phyloP scores from a whole-genome alignment of 2,113 vertebrate species.

The Beaufortia kweichowensis region DNA sequence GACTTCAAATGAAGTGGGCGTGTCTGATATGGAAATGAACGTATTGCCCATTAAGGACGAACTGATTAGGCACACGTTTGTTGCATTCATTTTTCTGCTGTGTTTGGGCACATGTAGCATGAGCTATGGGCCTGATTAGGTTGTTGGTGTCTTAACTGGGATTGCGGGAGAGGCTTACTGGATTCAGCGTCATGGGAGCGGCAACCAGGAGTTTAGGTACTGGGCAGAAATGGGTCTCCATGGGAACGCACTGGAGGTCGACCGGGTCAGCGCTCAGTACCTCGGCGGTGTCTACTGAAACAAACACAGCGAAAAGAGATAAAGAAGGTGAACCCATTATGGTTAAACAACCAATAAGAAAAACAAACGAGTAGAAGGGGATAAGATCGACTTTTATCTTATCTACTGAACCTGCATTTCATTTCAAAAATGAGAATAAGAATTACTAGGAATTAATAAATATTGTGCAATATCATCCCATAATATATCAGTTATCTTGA shows the following conservation, averaged over 20 bases:
- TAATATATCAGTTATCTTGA: slow-evolving; percentile 14
- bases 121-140: slow-evolving; percentile 50
- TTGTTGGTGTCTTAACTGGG: slow-evolving; percentile 82
- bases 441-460: slow-evolving; percentile 12
- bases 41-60: slow-evolving; percentile 60
- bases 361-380: slow-evolving; percentile 22
- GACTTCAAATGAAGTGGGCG: slow-evolving; percentile 40
- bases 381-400: background rate
- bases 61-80: slow-evolving; percentile 75
- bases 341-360: slow-evolving; percentile 6
- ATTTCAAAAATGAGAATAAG: slow-evolving; percentile 6
- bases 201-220: slow-evolving; percentile 75
- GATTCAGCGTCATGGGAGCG: slow-evolving; percentile 83
- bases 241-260: slow-evolving; percentile 83
- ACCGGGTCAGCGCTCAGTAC: slow-evolving; percentile 83
- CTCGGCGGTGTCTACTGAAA: slow-evolving; percentile 84
- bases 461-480: slow-evolving; percentile 20
- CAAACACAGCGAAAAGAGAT: slow-evolving; percentile 39
- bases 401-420: background rate
- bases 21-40: slow-evolving; percentile 56
- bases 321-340: background rate
- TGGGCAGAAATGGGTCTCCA: slow-evolving; percentile 88
- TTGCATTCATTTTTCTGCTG: slow-evolving; percentile 63
- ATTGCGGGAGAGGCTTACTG: slow-evolving; percentile 88
- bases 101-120: slow-evolving; percentile 43